These are phyloP conservation scores for Plectropomus leopardus DNA, from an alignment of 2,113 vertebrate species.

Conservation along the genomic window DNA sequence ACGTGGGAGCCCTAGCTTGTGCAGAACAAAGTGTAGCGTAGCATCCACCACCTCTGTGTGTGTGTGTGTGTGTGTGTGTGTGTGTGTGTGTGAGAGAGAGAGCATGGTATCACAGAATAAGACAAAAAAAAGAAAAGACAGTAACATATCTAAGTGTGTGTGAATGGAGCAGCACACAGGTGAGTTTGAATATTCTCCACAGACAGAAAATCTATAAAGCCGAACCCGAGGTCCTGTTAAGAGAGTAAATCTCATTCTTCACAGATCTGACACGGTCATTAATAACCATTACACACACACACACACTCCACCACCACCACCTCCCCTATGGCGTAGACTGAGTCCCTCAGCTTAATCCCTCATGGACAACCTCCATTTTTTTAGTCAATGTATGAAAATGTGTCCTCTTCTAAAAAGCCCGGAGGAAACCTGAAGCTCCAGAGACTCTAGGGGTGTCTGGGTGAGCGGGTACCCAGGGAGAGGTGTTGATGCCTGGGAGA, in stretches of 20 bases:
- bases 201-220: slow-evolving; percentile 81
- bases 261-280: slow-evolving; percentile 81
- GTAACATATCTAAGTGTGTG: slow-evolving; percentile 30
- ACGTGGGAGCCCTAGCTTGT: slow-evolving; percentile 68
- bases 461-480: slow-evolving; percentile 70
- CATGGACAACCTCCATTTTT: slow-evolving; percentile 67
- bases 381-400: slow-evolving; percentile 61
- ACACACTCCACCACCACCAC: background rate
- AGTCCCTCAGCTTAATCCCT: slow-evolving; percentile 78
- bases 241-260: slow-evolving; percentile 82
- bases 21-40: slow-evolving; percentile 69
- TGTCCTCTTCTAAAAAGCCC: slow-evolving; percentile 60
- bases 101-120: slow-evolving; percentile 30
- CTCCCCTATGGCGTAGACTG: slow-evolving; percentile 66
- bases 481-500: slow-evolving; percentile 68
- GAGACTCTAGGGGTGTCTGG: slow-evolving; percentile 64
- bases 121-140: slow-evolving; percentile 25
- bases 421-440: slow-evolving; percentile 76
- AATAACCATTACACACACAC: slow-evolving; percentile 78
- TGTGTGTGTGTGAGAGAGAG: slow-evolving; percentile 14
- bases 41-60: slow-evolving; percentile 58
- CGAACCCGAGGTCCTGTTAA: slow-evolving; percentile 77
- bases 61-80: slow-evolving; percentile 1
- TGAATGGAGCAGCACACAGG: slow-evolving; percentile 63
- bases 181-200: slow-evolving; percentile 75